These are phyloP conservation scores for Butorides virescens DNA, from an alignment of 2,113 vertebrate genomes.

Conservation along the genomic window DNA sequence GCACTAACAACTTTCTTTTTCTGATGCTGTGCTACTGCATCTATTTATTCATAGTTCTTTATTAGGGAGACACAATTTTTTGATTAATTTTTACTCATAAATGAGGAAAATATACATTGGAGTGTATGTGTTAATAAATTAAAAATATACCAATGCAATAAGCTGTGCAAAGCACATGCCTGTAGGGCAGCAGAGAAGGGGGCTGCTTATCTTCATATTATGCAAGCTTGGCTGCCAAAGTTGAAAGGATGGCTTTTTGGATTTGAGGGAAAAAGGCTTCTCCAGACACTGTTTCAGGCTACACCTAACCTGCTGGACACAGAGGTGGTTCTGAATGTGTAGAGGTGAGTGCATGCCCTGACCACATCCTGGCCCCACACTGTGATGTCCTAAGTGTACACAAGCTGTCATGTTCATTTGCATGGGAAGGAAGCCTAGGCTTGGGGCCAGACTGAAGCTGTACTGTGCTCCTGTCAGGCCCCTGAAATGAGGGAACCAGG, in stretches of 20 bases:
- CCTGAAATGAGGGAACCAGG: not conserved
- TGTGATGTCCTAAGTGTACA: accelerated
- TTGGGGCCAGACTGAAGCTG: not conserved
- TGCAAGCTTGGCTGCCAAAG: not conserved
- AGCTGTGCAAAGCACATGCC: not conserved
- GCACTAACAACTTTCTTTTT: not conserved
- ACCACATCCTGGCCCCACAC: not conserved
- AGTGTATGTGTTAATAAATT: not conserved
- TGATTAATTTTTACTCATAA: not conserved
- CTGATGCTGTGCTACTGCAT: not conserved
- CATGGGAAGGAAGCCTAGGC: not conserved
- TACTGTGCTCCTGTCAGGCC: not conserved
- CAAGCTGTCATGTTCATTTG: not conserved
- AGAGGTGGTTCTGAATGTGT: not conserved
- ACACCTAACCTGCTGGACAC: not conserved
- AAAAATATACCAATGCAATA: not conserved
- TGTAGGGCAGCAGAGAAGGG: not conserved
- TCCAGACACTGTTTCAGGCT: not conserved
- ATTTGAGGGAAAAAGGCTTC: not conserved
- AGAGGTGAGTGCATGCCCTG: not conserved
- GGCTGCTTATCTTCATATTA: not conserved
- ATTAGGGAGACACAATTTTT: not conserved
- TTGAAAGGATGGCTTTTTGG: not conserved
- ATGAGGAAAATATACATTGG: not conserved
- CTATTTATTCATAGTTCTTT: not conserved